Percentiles rank a stretch among this genome's conserved stretches.
Conservation (phyloP, 2,888 invertebrate genomes). For the Pseudoips prasinana region DNA sequence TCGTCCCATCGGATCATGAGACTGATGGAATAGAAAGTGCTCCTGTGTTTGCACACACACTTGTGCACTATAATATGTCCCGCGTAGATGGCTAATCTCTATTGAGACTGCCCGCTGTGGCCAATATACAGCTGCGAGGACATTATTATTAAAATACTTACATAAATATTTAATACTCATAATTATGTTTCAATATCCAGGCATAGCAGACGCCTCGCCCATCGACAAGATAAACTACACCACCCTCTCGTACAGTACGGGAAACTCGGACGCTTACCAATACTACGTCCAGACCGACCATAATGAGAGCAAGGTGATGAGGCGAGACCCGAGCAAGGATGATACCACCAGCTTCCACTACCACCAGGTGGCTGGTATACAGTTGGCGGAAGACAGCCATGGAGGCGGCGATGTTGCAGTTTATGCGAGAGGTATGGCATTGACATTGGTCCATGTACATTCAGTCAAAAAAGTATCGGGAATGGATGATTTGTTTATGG, state of each 20-base stretch:
- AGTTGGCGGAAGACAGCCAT: conserved; percentile 88
- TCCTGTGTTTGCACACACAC: too few species aligned
- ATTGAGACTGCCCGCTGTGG: too few species aligned
- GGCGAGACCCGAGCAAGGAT: conserved; percentile 83
- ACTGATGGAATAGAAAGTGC: too few species aligned
- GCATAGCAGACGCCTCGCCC: conserved; percentile 83
- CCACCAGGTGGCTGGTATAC: conserved; percentile 87
- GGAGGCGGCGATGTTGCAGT: conserved; percentile 93
- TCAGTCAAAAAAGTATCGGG: neutral
- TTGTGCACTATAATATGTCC: too few species aligned
- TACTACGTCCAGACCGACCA: conserved; percentile 51
- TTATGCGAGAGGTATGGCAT: conserved; percentile 86
- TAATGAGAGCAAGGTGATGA: conserved; percentile 52
- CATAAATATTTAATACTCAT: too few species aligned
- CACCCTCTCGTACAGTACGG: conserved; percentile 89
- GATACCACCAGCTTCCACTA: conserved; percentile 85
- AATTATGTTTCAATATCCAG: too few species aligned
- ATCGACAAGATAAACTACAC: conserved; percentile 87
- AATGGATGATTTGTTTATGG: too few species aligned
- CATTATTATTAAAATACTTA: too few species aligned
- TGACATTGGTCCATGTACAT: neutral
- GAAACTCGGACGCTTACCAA: conserved; percentile 86
- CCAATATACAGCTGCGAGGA: too few species aligned
- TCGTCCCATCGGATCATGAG: too few species aligned
- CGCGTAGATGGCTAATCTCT: too few species aligned